A percentile compares a stretch with the other conserved stretches of the same genome.
phyloP scores from a whole-genome alignment of 2,888 invertebrate genomes.

The Acronicta alni region DNA sequence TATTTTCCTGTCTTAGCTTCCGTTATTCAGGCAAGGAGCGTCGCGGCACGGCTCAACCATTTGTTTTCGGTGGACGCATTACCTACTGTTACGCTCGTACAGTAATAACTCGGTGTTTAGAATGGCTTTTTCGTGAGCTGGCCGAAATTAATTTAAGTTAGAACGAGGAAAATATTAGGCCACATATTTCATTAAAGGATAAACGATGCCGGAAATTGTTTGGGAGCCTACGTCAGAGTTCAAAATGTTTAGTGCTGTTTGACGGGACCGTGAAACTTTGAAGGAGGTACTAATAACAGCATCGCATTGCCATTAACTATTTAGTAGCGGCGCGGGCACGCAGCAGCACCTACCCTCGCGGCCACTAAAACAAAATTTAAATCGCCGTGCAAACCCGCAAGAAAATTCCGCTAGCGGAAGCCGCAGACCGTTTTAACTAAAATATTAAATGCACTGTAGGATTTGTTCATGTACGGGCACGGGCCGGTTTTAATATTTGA shows the following conservation, averaged over 20 bases:
- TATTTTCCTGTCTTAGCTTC: conserved; percentile 62
- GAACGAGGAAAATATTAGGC: conserved; percentile 42
- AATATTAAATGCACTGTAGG: conserved; percentile 85
- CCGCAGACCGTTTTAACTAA: conserved; percentile 85
- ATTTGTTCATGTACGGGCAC: conserved; percentile 77
- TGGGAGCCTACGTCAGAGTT: conserved; percentile 17
- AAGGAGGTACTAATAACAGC: conserved; percentile 63
- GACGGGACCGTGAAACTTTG: conserved; percentile 48
- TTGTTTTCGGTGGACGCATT: conserved; percentile 68
- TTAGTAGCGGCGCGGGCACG: conserved; percentile 67
- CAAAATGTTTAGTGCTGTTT: conserved; percentile 37
- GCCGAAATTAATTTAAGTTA: conserved; percentile 57
- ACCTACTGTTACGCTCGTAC: conserved; percentile 60
- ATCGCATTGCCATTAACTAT: conserved; percentile 70
- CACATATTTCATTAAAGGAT: conserved; percentile 50
- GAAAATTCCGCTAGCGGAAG: conserved; percentile 78
- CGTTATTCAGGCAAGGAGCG: conserved; percentile 46
- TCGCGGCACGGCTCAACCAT: conserved; percentile 62
- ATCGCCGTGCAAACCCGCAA: conserved; percentile 73
- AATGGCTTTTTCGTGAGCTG: conserved; percentile 64
- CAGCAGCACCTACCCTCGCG: conserved; percentile 63
- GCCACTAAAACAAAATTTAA: conserved; percentile 81
- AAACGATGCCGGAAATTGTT: conserved; percentile 38
- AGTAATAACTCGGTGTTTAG: conserved; percentile 49
- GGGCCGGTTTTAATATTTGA: conserved; percentile 82